A percentile compares a stretch with the other conserved stretches of the same genome.
Conservation (phyloP, 2,113 vertebrate genomes). For the Dolichotis patagonum region DNA sequence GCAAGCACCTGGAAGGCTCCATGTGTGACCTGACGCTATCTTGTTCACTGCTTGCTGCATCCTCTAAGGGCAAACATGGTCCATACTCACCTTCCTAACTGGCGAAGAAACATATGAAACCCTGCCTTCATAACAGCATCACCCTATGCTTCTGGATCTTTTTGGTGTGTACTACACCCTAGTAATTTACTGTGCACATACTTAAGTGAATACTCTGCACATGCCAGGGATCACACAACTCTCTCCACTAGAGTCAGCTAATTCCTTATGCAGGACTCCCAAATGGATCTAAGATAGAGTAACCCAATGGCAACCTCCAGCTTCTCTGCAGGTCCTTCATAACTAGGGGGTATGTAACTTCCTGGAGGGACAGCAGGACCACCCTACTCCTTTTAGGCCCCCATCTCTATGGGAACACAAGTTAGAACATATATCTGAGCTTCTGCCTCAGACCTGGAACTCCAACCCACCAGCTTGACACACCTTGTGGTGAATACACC, state of each 20-base stretch:
- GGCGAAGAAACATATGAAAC: background rate
- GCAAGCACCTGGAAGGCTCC: background rate
- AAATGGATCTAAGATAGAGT: background rate
- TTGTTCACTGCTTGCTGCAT: background rate
- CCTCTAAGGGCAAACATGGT: background rate
- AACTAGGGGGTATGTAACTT: background rate
- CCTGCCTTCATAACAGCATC: background rate
- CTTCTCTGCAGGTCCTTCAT: background rate
- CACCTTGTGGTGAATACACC: background rate
- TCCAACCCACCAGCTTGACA: too few relatives aligned
- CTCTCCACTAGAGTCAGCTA: background rate
- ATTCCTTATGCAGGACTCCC: background rate
- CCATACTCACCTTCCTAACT: background rate
- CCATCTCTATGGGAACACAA: background rate
- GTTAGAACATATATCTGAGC: background rate
- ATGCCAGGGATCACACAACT: background rate
- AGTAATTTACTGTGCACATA: fast-evolving
- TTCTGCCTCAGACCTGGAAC: background rate
- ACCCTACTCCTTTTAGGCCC: background rate
- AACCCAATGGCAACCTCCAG: background rate
- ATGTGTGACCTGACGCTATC: background rate
- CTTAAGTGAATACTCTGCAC: background rate
- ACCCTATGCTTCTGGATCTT: background rate
- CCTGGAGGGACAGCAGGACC: background rate
- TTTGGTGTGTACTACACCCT: background rate